Evolutionary conservation across 2,797 vertebrate genomes (phyloP).

Genomic region (Falco concolor): DNA sequence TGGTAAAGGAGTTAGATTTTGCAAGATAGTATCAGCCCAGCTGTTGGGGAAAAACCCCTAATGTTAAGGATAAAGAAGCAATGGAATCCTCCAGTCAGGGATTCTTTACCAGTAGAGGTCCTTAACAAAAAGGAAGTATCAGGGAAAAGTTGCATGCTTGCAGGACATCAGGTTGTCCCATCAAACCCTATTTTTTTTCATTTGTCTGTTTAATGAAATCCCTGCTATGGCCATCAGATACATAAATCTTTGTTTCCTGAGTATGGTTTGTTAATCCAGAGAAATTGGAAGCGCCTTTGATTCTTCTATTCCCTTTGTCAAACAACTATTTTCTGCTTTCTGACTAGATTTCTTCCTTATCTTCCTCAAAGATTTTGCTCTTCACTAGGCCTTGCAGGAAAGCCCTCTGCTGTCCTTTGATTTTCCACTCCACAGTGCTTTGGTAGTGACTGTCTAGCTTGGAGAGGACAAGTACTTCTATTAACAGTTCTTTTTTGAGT

Average conservation of each 20-base stretch:
- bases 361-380: background rate
- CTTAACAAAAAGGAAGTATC: background rate
- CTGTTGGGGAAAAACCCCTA: background rate
- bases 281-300: background rate
- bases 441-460: background rate
- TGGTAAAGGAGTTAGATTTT: background rate
- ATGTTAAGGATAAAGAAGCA: background rate
- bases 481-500: background rate
- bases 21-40: background rate
- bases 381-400: background rate
- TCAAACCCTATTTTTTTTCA: background rate
- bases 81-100: background rate
- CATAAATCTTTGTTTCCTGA: background rate
- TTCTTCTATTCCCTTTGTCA: background rate
- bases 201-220: background rate
- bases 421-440: background rate
- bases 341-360: background rate
- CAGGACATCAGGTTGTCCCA: background rate
- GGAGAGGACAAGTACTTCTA: background rate
- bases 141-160: background rate
- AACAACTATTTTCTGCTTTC: background rate
- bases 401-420: background rate
- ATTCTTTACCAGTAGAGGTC: background rate
- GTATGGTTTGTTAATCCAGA: background rate
- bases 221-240: background rate